Base-by-base conservation (phyloP, 2,888 invertebrate species). In the Ennomos quercinarius region DNA sequence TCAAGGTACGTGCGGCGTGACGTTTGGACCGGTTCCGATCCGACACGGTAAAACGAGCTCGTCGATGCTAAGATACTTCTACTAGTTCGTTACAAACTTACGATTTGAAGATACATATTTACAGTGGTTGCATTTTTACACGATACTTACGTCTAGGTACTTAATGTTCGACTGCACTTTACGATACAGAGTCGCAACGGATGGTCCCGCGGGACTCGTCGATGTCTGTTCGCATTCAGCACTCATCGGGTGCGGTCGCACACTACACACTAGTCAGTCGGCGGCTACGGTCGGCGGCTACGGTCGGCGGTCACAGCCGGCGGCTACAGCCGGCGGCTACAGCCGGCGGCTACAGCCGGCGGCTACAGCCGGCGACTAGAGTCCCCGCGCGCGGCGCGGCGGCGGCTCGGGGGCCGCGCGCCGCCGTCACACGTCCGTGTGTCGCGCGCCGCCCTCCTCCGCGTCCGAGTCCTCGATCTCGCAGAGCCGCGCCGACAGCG, bases 381-480 rank as follows among this genome's bases (percentile, higher is more conserved):
- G 63, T 49, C 68, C 61, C 63, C 58, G 71, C 61, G 70, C 40
- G 63, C 46, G 59, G 42, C 55, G 59, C 41, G 64, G 56, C 46
- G 55, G 51, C 44, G 50, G 50, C 45, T 45, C 57, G 57, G 10
- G 17, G 13, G 50, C 83, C 80, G 81, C 79, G 76, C 73, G 80
- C 83, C 83, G 73, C 58, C 81, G 87, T 87, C 89, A 88, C 86
- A 87, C 88, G 82, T 79, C 86, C 61, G 87, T 83, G 80, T 82
- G 85, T 0, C 83, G 78, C 74, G 81, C 68, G 64, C 61, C 61
- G n/a, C 52, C 49, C 60, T 45, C 66, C 86, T 96, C 96, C 76
- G 94, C 95, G 83, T 97, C 97, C 45, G 96, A 96, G 87, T 97
- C 97, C 88, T 98, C 98, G 78, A 98, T 97, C 93, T 98, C 98